Conservation (phyloP, 2,797 vertebrate species). For the Falco berigora region DNA sequence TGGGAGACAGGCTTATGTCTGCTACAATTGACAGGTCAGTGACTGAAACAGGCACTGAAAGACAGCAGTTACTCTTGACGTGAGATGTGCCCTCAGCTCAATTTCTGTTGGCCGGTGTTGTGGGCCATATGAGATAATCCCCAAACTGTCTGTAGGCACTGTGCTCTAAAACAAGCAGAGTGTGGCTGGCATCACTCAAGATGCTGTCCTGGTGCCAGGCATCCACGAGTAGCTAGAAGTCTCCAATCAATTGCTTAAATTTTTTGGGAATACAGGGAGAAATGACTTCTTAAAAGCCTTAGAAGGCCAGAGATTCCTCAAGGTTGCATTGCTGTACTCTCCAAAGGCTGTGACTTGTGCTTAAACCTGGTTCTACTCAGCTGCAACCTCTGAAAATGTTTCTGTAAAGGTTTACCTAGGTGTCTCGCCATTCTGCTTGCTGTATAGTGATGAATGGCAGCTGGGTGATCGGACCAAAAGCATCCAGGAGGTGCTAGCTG, state of each 20-base stretch:
- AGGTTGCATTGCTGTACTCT: neutral
- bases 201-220: neutral
- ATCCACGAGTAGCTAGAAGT: neutral
- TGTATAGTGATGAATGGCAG: neutral
- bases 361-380: neutral
- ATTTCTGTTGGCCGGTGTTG: neutral
- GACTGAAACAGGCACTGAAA: neutral
- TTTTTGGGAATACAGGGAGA: neutral
- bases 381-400: neutral
- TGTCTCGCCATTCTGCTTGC: neutral
- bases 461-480: neutral
- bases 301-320: neutral
- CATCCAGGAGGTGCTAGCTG: neutral
- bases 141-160: neutral
- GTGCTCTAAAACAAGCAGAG: neutral
- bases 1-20: neutral
- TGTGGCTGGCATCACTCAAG: neutral
- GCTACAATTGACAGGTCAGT: neutral
- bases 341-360: neutral
- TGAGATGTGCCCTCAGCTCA: neutral
- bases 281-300: neutral
- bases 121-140: neutral
- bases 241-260: neutral
- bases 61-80: neutral
- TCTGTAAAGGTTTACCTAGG: neutral